Evolutionary conservation across 2,113 vertebrate species (phyloP).

Genomic region (Panthera leo): DNA sequence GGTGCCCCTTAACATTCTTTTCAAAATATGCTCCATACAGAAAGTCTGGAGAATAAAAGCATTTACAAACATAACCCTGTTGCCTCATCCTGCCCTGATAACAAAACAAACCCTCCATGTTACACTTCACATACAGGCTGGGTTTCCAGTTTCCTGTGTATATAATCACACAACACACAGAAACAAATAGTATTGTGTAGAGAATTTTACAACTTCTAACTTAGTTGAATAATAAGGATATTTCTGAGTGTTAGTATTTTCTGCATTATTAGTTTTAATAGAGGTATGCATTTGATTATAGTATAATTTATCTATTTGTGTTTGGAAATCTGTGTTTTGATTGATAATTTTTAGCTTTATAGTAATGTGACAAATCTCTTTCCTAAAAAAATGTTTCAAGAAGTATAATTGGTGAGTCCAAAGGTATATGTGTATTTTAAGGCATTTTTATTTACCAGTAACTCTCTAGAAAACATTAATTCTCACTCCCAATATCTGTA

Average conservation of each 20-base stretch:
- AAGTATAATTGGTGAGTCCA: background rate
- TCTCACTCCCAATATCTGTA: background rate
- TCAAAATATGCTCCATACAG: background rate
- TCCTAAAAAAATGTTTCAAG: background rate
- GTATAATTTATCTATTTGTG: background rate
- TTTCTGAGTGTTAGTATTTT: background rate
- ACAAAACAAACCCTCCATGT: background rate
- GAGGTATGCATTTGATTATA: background rate
- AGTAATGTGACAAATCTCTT: background rate
- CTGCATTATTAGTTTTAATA: background rate
- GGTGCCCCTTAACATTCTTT: background rate
- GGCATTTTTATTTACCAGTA: background rate
- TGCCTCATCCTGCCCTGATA: background rate
- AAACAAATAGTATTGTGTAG: background rate
- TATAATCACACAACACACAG: background rate
- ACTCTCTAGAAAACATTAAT: background rate
- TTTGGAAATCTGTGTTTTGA: background rate
- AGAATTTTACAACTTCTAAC: background rate
- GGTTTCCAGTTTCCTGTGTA: background rate
- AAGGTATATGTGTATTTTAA: background rate
- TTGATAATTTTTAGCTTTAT: background rate
- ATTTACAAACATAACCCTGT: rapidly evolving
- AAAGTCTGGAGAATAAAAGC: background rate
- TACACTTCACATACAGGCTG: background rate
- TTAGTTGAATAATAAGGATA: background rate